These are phyloP conservation scores for Leptothorax acervorum DNA, from an alignment of 2,888 invertebrate genomes.

Conservation along the genomic window DNA sequence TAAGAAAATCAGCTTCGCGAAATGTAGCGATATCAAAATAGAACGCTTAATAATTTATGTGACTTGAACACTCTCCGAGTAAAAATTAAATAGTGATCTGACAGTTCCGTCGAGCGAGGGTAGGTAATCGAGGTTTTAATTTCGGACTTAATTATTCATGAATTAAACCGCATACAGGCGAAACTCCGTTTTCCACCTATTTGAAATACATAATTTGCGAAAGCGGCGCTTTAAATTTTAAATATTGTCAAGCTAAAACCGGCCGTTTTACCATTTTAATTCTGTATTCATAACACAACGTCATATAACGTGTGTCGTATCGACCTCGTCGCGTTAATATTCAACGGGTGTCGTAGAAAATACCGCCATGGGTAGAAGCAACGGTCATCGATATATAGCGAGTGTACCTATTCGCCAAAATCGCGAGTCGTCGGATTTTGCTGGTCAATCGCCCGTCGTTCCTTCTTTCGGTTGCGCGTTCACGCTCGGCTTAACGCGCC, in stretches of 20 bases:
- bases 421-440: constrained; percentile 28
- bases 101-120: constrained; percentile 19
- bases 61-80: constrained; percentile 20
- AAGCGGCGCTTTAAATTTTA: constrained; percentile 65
- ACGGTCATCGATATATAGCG: constrained; percentile 15
- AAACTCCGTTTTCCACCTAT: constrained; percentile 45
- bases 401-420: background rate
- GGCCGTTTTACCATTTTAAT: constrained; percentile 54
- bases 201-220: constrained; percentile 60
- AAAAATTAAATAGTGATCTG: constrained; percentile 42
- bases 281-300: constrained; percentile 56
- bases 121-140: constrained; percentile 64
- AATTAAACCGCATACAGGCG: constrained; percentile 64
- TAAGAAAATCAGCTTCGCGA: constrained; percentile 42
- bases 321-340: constrained; percentile 52
- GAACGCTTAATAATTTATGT: constrained; percentile 33
- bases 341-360: constrained; percentile 54
- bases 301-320: constrained; percentile 54
- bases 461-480: constrained; percentile 61
- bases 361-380: background rate
- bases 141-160: constrained; percentile 67
- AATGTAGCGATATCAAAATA: constrained; percentile 45
- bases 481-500: constrained; percentile 65
- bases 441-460: constrained; percentile 37
- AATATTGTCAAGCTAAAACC: constrained; percentile 59